A percentile compares a stretch with the other conserved stretches of the same genome.
phyloP scores from a whole-genome alignment of 2,888 invertebrate genomes.

The Heliconius charithonia region DNA sequence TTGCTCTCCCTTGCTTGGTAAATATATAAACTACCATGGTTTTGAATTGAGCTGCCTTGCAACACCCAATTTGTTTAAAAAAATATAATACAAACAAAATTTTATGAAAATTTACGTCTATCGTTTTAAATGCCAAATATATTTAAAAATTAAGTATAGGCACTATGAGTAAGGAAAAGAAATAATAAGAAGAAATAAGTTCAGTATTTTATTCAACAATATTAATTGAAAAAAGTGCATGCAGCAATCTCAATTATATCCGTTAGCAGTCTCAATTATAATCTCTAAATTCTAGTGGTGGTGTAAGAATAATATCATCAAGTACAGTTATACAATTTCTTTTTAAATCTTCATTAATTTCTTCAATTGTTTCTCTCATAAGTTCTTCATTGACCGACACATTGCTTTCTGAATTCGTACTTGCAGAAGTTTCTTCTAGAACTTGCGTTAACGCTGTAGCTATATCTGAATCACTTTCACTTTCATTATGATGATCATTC shows the following conservation, averaged over 20 bases:
- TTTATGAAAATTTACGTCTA: too few species aligned
- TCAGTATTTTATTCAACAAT: neutral
- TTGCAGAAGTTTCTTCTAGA: slow-evolving; percentile 58
- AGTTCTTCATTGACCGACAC: slow-evolving; percentile 66
- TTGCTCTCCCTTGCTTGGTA: too few species aligned
- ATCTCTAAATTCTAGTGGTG: slow-evolving; percentile 67
- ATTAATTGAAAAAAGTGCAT: neutral
- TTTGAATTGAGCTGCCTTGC: too few species aligned
- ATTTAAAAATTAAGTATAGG: too few species aligned
- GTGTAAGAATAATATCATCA: slow-evolving; percentile 64
- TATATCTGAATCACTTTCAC: slow-evolving; percentile 53
- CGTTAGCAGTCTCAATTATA: slow-evolving; percentile 17
- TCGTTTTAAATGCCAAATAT: too few species aligned
- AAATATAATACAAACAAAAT: too few species aligned
- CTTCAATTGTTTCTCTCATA: slow-evolving; percentile 63
- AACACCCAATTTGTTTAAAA: too few species aligned
- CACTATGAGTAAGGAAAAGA: neutral
- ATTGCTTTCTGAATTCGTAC: slow-evolving; percentile 47
- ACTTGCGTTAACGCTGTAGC: slow-evolving; percentile 73
- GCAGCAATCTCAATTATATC: slow-evolving; percentile 3
- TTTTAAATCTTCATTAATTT: slow-evolving; percentile 63
- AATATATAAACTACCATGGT: too few species aligned
- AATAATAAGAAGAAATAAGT: neutral
- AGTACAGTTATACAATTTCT: slow-evolving; percentile 43
- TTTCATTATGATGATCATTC: neutral